Base-by-base conservation (phyloP, 2,888 invertebrate species). In the Tupiocoris notatus region DNA sequence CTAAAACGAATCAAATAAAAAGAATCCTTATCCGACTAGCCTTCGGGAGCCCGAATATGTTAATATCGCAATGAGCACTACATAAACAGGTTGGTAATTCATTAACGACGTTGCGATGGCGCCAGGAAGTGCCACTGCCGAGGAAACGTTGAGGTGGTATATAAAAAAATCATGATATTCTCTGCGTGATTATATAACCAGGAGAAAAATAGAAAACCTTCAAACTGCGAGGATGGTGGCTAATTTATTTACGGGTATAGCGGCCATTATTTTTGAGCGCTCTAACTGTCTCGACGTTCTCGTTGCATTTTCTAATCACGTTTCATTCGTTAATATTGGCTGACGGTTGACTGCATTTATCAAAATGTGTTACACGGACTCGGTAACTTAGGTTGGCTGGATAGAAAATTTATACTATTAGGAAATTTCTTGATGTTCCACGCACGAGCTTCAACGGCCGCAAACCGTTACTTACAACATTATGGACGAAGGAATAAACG, bases 261-360 rank as follows among this genome's bases (percentile, higher is more conserved):
- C 23, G 12, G 24, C 39, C 54, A 66, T 66, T 66, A 20, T 39
- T 65, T 65, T 39, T 39, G 17, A 17, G 25, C 65, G 24, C 20
- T 16, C n/a, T 17, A 66, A 20, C 66, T 66, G 54, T 39, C 64
- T 23, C 24, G 64, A 12, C 3, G 64, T 64, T 23, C 24, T 2
- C 21, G 64, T 64, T 64, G 20, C 16, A 64, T 64, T 66, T 54
- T 66, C 66, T 17, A 66, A 66, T 54, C 66, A 66, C 54, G 66
- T 66, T 66, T 18, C 1, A 54, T 2, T 20, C 54, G 66, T 54
- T 65, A 25, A 25, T 65, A 65, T 25, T 25, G 20, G 1, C 23
- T 7, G 64, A 22, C 12, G 39, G 39, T 39, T 39, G 39, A 39
- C 6, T 3, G 39, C 39, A 39, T 39, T 39, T 39, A 39, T 39